These are phyloP conservation scores for Magallana angulata DNA, from an alignment of 1,140 invertebrate genomes.

Conservation along the genomic window DNA sequence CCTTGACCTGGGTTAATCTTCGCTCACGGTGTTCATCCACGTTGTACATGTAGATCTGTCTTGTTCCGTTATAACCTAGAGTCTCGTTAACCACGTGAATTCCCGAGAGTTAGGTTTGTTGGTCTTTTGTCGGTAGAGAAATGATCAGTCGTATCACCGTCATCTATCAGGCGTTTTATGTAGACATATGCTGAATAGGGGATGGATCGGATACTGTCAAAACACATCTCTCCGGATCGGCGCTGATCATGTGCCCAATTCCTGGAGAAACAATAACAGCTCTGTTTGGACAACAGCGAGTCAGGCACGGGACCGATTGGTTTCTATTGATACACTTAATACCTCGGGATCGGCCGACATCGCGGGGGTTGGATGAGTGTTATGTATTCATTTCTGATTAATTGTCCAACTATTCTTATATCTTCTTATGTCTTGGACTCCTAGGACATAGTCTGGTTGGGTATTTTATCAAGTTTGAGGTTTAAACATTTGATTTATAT, in stretches of 20 bases:
- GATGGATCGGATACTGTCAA: conserved; percentile 1
- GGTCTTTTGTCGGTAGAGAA: neutral
- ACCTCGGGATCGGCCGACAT: neutral
- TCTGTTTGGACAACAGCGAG: conserved; percentile 16
- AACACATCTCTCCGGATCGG: neutral
- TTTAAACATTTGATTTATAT: too few species aligned
- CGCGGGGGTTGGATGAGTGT: neutral
- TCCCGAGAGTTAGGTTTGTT: neutral
- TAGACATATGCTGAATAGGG: conserved; percentile 1
- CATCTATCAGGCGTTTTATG: neutral
- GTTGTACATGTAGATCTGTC: too few species aligned
- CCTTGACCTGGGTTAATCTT: too few species aligned
- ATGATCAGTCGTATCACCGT: neutral
- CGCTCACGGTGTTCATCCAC: too few species aligned
- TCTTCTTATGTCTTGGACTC: too few species aligned
- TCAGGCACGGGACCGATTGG: neutral
- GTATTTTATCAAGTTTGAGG: too few species aligned
- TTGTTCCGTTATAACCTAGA: too few species aligned
- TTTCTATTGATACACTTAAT: conserved; percentile 3
- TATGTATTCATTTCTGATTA: neutral
- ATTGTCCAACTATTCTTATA: too few species aligned
- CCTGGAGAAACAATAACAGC: conserved; percentile 1
- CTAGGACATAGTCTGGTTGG: too few species aligned
- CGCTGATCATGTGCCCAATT: neutral
- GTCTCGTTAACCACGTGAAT: too few species aligned